phyloP scores from a whole-genome alignment of 2,797 vertebrate species.

The Crypturellus tataupa region DNA sequence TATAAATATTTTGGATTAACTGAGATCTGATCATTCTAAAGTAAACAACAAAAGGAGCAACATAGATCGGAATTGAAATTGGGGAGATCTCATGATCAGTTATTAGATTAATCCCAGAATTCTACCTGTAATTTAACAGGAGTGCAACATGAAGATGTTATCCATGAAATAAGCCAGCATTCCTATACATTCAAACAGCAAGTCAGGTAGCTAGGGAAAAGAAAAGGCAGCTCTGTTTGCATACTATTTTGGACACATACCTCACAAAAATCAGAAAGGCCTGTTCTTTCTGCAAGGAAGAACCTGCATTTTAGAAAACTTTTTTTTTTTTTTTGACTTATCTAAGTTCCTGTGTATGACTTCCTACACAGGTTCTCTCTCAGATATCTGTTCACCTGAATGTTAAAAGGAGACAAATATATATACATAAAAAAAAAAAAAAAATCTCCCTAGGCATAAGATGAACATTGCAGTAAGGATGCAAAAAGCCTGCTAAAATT shows the following conservation, averaged over 20 bases:
- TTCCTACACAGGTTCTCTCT: neutral
- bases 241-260: neutral
- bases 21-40: neutral
- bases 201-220: neutral
- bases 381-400: neutral
- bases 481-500: neutral
- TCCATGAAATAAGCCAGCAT: neutral
- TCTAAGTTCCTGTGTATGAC: neutral
- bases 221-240: neutral
- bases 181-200: neutral
- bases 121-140: neutral
- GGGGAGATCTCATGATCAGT: neutral
- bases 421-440: no score
- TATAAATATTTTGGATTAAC: neutral
- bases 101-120: neutral
- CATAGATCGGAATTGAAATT: neutral
- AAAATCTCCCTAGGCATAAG: neutral
- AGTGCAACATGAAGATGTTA: neutral
- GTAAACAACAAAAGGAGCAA: neutral
- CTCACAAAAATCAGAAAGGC: neutral
- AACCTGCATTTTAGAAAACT: neutral
- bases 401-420: neutral
- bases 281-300: neutral
- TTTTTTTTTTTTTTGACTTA: neutral
- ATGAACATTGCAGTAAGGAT: neutral